A percentile compares a stretch with the other conserved stretches of the same genome.
Evolutionary conservation across 2,113 vertebrate species (phyloP).

Genomic region (Odocoileus virginianus): DNA sequence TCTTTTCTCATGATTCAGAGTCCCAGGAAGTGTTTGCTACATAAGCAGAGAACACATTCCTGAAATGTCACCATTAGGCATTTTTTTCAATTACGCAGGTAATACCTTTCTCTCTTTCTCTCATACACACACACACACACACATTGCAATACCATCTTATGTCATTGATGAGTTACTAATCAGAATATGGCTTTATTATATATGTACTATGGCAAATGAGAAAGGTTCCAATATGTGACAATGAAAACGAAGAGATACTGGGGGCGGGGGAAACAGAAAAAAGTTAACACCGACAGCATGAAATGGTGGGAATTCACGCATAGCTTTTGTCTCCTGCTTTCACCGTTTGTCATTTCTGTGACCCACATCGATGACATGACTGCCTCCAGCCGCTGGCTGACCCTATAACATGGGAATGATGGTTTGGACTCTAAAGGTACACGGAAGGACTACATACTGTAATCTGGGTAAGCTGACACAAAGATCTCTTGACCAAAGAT

Average conservation of each 20-base stretch:
- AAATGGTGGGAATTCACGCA: neutral
- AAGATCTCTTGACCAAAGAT: neutral
- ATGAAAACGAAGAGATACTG: neutral
- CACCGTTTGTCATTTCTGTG: neutral
- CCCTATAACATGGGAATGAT: too few relatives aligned
- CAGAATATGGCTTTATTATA: neutral
- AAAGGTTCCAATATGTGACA: neutral
- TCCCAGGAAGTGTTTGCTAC: neutral
- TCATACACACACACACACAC: neutral
- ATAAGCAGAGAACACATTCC: neutral
- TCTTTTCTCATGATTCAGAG: neutral
- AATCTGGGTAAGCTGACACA: neutral
- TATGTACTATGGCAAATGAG: neutral
- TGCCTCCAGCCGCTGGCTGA: too few relatives aligned
- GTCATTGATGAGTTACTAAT: neutral
- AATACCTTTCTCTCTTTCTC: neutral
- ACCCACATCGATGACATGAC: neutral
- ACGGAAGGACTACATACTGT: neutral
- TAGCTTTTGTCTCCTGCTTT: neutral
- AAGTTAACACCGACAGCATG: neutral
- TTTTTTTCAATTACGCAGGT: neutral
- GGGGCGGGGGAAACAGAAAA: neutral
- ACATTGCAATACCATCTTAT: neutral
- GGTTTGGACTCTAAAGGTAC: rapidly evolving
- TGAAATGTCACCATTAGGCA: neutral